phyloP scores from a whole-genome alignment of 2,888 invertebrate species.

The Notodromas monacha region DNA sequence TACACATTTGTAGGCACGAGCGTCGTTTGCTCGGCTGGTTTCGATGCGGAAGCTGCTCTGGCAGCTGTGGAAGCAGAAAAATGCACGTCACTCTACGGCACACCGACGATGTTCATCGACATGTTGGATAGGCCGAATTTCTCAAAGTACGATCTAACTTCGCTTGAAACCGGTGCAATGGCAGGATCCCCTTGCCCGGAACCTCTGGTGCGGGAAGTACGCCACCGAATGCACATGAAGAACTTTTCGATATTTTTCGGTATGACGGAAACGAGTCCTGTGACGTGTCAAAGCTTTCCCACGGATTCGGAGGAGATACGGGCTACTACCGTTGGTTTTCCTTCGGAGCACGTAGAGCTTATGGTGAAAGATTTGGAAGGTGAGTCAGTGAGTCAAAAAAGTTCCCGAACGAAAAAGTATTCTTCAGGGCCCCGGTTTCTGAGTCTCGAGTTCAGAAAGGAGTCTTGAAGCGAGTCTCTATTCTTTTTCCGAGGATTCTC shows the following conservation, averaged over 20 bases:
- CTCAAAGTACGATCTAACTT: constrained; percentile 18
- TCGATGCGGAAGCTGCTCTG: constrained; percentile 27
- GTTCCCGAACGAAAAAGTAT: no score
- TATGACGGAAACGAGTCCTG: constrained; percentile 25
- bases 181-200: constrained; percentile 37
- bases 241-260: constrained; percentile 23
- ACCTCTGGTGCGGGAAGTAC: constrained; percentile 17
- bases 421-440: no score
- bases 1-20: no score
- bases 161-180: constrained; percentile 22
- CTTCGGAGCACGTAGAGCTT: constrained; percentile 21
- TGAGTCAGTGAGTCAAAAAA: background rate
- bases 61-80: constrained; percentile 25
- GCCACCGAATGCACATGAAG: constrained; percentile 17
- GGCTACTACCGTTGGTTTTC: constrained; percentile 21
- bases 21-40: constrained; percentile 25
- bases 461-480: no score
- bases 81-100: constrained; percentile 35
- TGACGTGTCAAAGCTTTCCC: constrained; percentile 20
- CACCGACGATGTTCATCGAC: constrained; percentile 60
- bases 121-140: constrained; percentile 23
- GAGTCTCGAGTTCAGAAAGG: no score
- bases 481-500: no score
- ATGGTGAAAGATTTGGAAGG: background rate
- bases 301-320: constrained; percentile 19